These are phyloP conservation scores for Microplitis manilae DNA, from an alignment of 2,888 invertebrate species.

Conservation along the genomic window DNA sequence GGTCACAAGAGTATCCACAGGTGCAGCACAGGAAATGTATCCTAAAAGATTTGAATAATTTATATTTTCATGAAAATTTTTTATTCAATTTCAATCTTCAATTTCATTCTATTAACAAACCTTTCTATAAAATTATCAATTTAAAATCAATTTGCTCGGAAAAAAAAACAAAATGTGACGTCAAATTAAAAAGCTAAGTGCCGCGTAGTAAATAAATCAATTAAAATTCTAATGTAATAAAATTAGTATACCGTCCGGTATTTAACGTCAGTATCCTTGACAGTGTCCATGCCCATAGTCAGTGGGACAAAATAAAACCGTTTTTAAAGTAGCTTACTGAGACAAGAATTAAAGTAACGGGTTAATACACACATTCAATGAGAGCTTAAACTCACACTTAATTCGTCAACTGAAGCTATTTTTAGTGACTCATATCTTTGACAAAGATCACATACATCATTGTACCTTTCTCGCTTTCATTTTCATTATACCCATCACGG, in stretches of 20 bases:
- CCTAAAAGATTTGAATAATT: conserved; percentile 5
- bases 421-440: not conserved
- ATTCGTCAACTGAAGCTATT: not conserved
- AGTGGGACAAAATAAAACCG: conserved; percentile 13
- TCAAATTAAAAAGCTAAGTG: no score
- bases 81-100: no score
- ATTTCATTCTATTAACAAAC: no score
- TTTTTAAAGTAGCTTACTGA: not conserved
- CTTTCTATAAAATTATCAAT: no score
- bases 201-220: no score
- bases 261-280: not conserved
- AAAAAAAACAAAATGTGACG: no score
- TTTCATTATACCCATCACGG: not conserved
- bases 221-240: no score
- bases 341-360: conserved; percentile 14
- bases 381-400: conserved; percentile 5
- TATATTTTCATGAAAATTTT: no score
- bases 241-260: no score
- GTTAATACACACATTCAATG: not conserved
- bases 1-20: conserved; percentile 55
- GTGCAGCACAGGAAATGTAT: conserved; percentile 65
- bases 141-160: no score
- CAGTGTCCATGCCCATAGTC: not conserved
- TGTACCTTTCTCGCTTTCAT: not conserved
- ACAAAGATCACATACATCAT: no score